Conservation (phyloP, 2,113 vertebrate species). For the Cervus canadensis region DNA sequence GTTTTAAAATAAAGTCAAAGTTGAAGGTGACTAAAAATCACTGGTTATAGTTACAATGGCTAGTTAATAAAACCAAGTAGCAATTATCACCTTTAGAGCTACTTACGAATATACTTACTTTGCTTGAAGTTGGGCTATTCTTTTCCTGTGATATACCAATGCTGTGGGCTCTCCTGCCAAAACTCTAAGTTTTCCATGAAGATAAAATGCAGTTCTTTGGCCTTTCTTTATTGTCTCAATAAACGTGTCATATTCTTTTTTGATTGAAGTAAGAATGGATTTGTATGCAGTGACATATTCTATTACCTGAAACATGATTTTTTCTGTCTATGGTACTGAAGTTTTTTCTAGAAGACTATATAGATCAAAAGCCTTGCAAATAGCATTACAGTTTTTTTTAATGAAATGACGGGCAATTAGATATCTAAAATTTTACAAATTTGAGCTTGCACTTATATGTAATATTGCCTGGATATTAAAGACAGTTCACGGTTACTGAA, state of each 20-base stretch:
- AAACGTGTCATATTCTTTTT: constrained; percentile 81
- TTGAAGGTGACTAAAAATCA: background rate
- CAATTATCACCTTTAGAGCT: background rate
- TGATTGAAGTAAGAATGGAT: constrained; percentile 81
- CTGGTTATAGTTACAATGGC: background rate
- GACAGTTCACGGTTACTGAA: background rate
- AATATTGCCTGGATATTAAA: background rate
- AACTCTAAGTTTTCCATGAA: constrained; percentile 71
- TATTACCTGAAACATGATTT: constrained; percentile 79
- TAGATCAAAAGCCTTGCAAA: constrained; percentile 48
- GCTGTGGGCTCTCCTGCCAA: constrained; percentile 67
- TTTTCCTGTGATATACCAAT: constrained; percentile 75
- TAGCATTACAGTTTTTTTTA: constrained; percentile 21
- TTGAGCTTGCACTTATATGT: background rate
- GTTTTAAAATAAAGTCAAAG: constrained; percentile 29
- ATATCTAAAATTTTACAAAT: constrained; percentile 7
- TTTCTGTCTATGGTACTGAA: constrained; percentile 48
- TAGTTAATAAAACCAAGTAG: background rate
- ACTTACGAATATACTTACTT: constrained; percentile 74
- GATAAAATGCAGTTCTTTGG: constrained; percentile 56
- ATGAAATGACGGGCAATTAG: constrained; percentile 31
- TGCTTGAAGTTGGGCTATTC: constrained; percentile 76
- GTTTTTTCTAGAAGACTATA: constrained; percentile 41
- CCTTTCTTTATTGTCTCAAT: constrained; percentile 78
- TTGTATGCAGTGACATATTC: constrained; percentile 78